Evolutionary conservation across 2,888 invertebrate genomes (phyloP), one percentile per base, ranked within the genome.

Genomic region (Gymnosoma rotundatum): DNA sequence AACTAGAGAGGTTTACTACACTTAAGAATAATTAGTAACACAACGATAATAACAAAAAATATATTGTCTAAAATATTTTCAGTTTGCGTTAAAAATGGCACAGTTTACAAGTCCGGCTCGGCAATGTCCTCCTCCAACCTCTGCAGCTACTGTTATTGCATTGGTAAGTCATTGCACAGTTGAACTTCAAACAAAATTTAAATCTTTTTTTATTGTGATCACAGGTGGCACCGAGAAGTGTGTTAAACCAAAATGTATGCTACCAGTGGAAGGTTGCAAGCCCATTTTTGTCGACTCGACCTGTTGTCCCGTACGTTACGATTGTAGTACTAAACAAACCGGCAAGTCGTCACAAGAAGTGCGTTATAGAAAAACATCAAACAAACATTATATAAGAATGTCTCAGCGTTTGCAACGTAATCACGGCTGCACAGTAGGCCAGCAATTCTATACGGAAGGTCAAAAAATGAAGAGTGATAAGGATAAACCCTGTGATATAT

Each of bases 111-210:
- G 88, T 90, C 90, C 56, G 89, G 92, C 36, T 97, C 97, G 7
- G 97, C 97, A 9, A 96, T 97, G 96, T 94, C 94, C 87, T 95
- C 96, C 6, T 94, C 94, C 20, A 94, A 94, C 83, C 94, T 95
- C n/a, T 97, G 97, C 93, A 96, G 97, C 92, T 96, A 96, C 92
- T 97, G 97, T 93, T 97, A 96, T 93, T 97, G 97, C 90, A 94
- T 96, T 88, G 91, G 91, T 91, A 86, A 88, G 88, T 87, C 18
- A 14, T 6, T 7, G 14, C 16, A n/a, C 10, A 0, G 4, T 16
- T 32, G 56, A 16, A 0, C 48, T 8, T 7, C 1, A 5, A 36
- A 38, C 32, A 20, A 42, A 58, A 7, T 54, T 18, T 5, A 9
- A 25, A 25, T 10, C 14, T 20, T 5, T 36, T 38, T 42, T 1